These are phyloP conservation scores for Sebastes elongatus DNA, from an alignment of 2,797 vertebrate species.

Conservation along the genomic window DNA sequence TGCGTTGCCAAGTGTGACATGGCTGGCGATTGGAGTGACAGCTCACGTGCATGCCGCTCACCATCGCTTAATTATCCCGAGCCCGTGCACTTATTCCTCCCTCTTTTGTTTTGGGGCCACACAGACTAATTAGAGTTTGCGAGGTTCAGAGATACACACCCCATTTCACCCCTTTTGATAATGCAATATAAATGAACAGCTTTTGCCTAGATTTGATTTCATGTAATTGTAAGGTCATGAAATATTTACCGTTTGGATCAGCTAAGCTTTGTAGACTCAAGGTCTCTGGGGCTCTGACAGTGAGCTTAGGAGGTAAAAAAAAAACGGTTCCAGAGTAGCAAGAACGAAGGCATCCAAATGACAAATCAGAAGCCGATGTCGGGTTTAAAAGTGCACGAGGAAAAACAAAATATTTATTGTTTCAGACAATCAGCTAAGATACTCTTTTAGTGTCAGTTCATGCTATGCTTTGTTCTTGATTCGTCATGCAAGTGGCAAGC, in stretches of 20 bases:
- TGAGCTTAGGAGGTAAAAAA: slow-evolving; percentile 61
- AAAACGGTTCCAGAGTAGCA: slow-evolving; percentile 63
- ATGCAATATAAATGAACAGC: slow-evolving; percentile 61
- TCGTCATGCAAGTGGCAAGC: slow-evolving; percentile 70
- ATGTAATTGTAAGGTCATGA: slow-evolving; percentile 76
- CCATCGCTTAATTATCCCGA: slow-evolving; percentile 90
- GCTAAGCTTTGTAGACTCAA: slow-evolving; percentile 59
- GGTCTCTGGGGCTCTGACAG: slow-evolving; percentile 63
- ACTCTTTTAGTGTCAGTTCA: slow-evolving; percentile 68
- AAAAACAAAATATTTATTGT: slow-evolving; percentile 71
- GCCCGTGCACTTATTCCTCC: slow-evolving; percentile 85
- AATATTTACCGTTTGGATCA: slow-evolving; percentile 76
- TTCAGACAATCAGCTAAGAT: slow-evolving; percentile 67
- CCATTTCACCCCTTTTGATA: slow-evolving; percentile 28
- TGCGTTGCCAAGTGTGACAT: slow-evolving; percentile 77
- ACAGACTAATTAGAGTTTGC: slow-evolving; percentile 66
- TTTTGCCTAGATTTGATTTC: slow-evolving; percentile 75
- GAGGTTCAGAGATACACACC: slow-evolving; percentile 43
- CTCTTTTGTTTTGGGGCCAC: slow-evolving; percentile 77
- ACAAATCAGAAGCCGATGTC: slow-evolving; percentile 68
- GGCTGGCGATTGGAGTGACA: slow-evolving; percentile 83
- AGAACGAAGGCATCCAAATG: slow-evolving; percentile 58
- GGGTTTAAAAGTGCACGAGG: slow-evolving; percentile 63
- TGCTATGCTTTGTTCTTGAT: slow-evolving; percentile 72
- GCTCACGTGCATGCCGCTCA: slow-evolving; percentile 86